Conservation (phyloP, 2,888 invertebrate genomes). For the Baronia brevicornis region DNA sequence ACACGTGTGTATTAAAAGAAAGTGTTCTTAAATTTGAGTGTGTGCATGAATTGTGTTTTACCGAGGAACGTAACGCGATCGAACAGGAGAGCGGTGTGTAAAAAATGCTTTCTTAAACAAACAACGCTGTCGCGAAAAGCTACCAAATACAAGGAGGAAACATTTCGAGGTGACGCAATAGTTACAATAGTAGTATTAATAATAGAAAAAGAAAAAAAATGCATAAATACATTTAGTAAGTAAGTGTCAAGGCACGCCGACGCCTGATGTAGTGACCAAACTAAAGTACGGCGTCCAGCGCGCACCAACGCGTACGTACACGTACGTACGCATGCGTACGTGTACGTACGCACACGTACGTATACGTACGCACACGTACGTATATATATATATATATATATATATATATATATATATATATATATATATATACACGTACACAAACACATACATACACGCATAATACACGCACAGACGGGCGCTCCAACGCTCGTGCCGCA, state of each 20-base stretch:
- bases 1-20: no score
- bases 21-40: no score
- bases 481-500: conserved; percentile 4
- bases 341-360: conserved; percentile 25
- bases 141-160: conserved; percentile 54
- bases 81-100: neutral
- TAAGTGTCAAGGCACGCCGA: conserved; percentile 50
- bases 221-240: conserved; percentile 53
- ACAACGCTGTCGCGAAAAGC: conserved; percentile 29
- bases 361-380: no score
- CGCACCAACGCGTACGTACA: conserved; percentile 35
- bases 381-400: no score
- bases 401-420: no score
- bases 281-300: conserved; percentile 45
- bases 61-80: no score
- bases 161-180: conserved; percentile 23
- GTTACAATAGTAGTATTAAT: conserved; percentile 26
- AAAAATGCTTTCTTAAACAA: conserved; percentile 7
- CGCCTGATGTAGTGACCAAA: conserved; percentile 49
- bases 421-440: no score
- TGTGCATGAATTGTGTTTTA: no score
- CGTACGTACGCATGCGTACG: conserved; percentile 36
- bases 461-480: conserved; percentile 1
- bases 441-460: conserved; percentile 5
- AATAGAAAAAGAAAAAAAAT: conserved; percentile 42